Conservation (phyloP, 2,888 invertebrate species). For the Craniophora ligustri region DNA sequence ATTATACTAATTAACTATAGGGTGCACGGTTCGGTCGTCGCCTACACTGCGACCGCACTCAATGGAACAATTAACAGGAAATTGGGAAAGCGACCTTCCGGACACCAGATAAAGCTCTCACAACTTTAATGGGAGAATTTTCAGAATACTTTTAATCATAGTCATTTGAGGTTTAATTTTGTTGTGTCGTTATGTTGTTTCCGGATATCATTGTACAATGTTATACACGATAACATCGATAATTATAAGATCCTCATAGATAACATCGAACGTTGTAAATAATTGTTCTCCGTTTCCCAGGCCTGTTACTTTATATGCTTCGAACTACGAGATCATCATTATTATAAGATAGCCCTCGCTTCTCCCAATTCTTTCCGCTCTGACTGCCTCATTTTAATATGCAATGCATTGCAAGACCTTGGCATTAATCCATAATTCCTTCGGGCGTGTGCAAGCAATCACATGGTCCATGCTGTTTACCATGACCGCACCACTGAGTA, state of each 20-base stretch:
- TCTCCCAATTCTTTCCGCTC: background rate
- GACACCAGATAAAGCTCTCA: conserved; percentile 43
- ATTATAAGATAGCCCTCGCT: too few species aligned
- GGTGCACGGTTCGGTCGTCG: conserved; percentile 59
- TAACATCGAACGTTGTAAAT: too few species aligned
- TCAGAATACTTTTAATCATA: conserved; percentile 36
- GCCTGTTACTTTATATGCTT: too few species aligned
- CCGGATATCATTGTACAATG: conserved; percentile 5
- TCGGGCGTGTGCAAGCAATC: conserved; percentile 47
- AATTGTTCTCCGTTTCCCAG: too few species aligned
- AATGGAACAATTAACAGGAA: conserved; percentile 63
- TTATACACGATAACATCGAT: too few species aligned
- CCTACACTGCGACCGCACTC: conserved; percentile 46
- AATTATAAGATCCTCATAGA: too few species aligned
- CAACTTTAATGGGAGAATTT: conserved; percentile 37
- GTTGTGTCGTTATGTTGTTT: conserved; percentile 10
- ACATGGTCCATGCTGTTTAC: conserved; percentile 64
- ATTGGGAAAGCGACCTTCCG: conserved; percentile 63
- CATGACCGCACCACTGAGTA: conserved; percentile 52
- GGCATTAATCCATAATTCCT: conserved; percentile 48
- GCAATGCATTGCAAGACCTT: conserved; percentile 19
- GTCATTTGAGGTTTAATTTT: conserved; percentile 27
- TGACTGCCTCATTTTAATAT: background rate
- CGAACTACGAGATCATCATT: too few species aligned
- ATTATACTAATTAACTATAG: conserved; percentile 73